Base-by-base conservation (phyloP, 2,797 vertebrate species). In the Ctenopoma kingsleyae region DNA sequence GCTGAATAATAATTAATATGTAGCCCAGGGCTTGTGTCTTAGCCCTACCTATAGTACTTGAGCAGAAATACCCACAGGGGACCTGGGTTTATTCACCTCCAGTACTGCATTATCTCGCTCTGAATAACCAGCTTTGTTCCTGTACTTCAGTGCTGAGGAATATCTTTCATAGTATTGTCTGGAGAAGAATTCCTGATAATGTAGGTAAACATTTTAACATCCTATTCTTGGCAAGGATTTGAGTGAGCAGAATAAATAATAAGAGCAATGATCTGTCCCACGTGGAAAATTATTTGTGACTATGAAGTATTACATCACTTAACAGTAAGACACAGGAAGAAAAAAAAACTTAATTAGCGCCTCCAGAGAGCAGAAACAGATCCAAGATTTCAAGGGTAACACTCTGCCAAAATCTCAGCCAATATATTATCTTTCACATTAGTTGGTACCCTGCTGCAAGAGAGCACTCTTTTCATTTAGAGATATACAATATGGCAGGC, bases 401-500 rank as follows among this genome's bases (percentile, higher is more conserved):
- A 56, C 79, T 76, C 74, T 80, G 89, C 86, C 86, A 91, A 88
- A 87, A 82, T 85, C 77, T 79, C 80, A 81, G 80, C 87, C 86
- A 84, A 85, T 88, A 84, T 79, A 90, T 91, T 88, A 87, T 90
- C 81, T 86, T 84, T 87, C 81, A 86, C 82, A 88, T 87, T 89
- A 87, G 84, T 30, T 52, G 77, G 75, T 81, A 59, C 68, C 68
- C 60, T 58, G 58, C 83, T 85, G 77, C 63, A 83, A 52, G 67
- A 83, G 61, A 74, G 74, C 49, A 47, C 71, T 80, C 65, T 80
- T 89, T 91, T 85, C 81, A 86, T 89, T 86, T 81, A 58, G 74
- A 88, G 64, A 79, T 78, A 82, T 83, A 88, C 78, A 87, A 82
- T 88, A 88, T 86, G 85, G 76, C 80, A 85, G 86, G 65, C 15